Evolutionary conservation across 2,888 invertebrate species (phyloP).

Genomic region (Rhyacophila evoluta): DNA sequence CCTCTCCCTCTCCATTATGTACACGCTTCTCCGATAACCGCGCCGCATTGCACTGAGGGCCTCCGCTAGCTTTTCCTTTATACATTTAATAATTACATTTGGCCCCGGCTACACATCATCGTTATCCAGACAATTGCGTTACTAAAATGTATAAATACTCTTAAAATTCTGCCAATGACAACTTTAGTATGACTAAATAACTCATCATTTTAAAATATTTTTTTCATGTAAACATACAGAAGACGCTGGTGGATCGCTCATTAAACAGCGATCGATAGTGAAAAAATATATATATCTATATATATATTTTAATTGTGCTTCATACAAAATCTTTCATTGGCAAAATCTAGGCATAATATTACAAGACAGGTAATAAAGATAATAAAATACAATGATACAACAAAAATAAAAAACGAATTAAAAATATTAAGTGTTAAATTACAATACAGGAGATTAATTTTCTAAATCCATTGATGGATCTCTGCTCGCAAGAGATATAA

Average conservation of each 20-base stretch:
- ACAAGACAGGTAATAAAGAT: conserved; percentile 47
- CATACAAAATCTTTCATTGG: not conserved
- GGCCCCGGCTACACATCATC: conserved; percentile 50
- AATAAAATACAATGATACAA: conserved; percentile 40
- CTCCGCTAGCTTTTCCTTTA: not conserved
- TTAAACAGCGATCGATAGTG: no score
- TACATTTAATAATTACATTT: conserved; percentile 45
- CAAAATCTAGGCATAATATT: conserved; percentile 29
- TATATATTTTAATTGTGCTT: no score
- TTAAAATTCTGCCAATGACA: conserved; percentile 32
- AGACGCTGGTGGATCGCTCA: no score
- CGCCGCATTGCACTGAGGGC: conserved; percentile 43
- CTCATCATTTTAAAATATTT: no score
- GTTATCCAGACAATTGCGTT: conserved; percentile 39
- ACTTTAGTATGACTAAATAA: no score
- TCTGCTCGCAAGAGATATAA: conserved; percentile 20
- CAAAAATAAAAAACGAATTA: conserved; percentile 34
- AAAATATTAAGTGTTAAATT: conserved; percentile 36
- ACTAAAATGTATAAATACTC: conserved; percentile 43
- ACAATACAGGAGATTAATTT: conserved; percentile 25
- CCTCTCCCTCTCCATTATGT: conserved; percentile 11
- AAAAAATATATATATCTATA: no score
- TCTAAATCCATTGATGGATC: no score
- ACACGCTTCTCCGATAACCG: conserved; percentile 3
- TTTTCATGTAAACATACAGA: no score